These are phyloP conservation scores for Frankliniella intonsa DNA, from an alignment of 2,888 invertebrate species.

Conservation along the genomic window DNA sequence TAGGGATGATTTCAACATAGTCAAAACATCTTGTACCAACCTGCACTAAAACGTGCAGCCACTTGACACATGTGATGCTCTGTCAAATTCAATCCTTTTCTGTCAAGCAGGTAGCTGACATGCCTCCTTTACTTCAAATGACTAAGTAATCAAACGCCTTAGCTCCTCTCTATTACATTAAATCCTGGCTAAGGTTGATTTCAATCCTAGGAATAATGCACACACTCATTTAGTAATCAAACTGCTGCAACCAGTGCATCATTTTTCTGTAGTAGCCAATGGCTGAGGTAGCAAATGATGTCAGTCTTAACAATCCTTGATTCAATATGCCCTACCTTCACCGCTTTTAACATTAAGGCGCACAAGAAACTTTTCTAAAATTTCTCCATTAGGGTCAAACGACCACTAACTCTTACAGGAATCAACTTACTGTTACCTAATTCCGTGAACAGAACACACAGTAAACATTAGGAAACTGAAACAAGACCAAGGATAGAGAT, in stretches of 20 bases:
- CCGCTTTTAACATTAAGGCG: too few species aligned
- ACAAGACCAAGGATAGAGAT: constrained; percentile 17
- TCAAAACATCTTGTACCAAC: neutral
- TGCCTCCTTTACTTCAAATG: neutral
- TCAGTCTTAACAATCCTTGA: constrained; percentile 6
- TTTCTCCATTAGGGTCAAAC: neutral
- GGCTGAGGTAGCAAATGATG: neutral
- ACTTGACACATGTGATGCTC: neutral
- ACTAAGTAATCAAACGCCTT: neutral
- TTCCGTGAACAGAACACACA: neutral
- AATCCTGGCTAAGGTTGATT: neutral
- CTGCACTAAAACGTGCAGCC: constrained; percentile 16
- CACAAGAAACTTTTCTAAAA: too few species aligned
- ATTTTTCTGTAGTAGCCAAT: neutral
- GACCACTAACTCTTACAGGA: neutral
- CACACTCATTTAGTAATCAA: neutral
- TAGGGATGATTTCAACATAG: neutral
- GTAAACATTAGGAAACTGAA: neutral
- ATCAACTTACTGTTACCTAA: neutral
- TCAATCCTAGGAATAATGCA: neutral
- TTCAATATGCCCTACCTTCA: neutral
- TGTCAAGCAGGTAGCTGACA: neutral
- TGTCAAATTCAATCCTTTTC: neutral
- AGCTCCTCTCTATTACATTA: neutral
- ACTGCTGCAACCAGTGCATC: neutral